Conservation (phyloP, 2,113 vertebrate species). For the Triplophysa rosa region DNA sequence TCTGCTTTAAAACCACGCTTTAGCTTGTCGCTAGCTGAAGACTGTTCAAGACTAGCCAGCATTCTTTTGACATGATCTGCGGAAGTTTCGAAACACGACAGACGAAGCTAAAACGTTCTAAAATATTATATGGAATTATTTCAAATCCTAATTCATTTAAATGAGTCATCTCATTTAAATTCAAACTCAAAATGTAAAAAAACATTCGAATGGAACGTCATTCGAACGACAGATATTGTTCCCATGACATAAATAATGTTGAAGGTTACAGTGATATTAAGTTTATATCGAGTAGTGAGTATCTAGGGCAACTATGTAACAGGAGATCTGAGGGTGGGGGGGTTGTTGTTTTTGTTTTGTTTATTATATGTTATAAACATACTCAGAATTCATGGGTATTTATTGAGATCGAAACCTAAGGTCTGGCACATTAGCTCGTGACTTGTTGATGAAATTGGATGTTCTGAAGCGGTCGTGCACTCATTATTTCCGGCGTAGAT, state of each 20-base stretch:
- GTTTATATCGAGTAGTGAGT: slow-evolving; percentile 21
- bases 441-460: slow-evolving; percentile 37
- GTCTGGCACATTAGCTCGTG: slow-evolving; percentile 24
- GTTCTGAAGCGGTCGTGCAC: slow-evolving; percentile 37
- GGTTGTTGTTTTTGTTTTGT: slow-evolving; percentile 30
- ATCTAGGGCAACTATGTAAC: slow-evolving; percentile 49
- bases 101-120: neutral
- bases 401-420: slow-evolving; percentile 13
- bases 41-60: slow-evolving; percentile 8
- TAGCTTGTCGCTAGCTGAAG: slow-evolving; percentile 37
- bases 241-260: slow-evolving; percentile 1
- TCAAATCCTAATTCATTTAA: neutral
- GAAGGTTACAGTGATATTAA: slow-evolving; percentile 36
- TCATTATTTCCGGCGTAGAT: slow-evolving; percentile 51
- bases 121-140: neutral
- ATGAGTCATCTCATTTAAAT: neutral
- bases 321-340: slow-evolving; percentile 38
- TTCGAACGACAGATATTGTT: neutral
- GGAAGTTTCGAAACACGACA: slow-evolving; percentile 21
- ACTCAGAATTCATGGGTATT: neutral
- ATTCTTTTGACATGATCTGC: slow-evolving; percentile 8
- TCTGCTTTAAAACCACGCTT: slow-evolving; percentile 39
- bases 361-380: neutral
- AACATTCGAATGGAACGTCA: neutral
- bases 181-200: neutral